Percentiles rank a stretch among this genome's conserved stretches.
Conservation (phyloP, 2,888 invertebrate species). For the Galerucella pusilla region DNA sequence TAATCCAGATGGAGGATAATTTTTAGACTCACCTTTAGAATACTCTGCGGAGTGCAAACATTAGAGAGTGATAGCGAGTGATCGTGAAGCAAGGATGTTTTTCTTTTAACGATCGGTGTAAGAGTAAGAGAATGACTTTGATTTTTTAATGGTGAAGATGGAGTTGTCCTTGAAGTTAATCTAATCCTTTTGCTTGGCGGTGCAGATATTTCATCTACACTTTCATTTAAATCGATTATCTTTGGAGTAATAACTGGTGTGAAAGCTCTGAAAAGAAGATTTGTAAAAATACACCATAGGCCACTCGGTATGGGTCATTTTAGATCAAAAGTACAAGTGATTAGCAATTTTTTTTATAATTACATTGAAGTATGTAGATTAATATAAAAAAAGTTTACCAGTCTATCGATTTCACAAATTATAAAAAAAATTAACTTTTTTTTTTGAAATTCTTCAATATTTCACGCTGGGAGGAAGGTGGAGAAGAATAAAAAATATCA, state of each 20-base stretch:
- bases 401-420: too few relatives aligned
- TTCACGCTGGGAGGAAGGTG: too few relatives aligned
- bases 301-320: too few relatives aligned
- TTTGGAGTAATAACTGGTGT: slow-evolving; percentile 46
- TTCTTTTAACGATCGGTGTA: slow-evolving; percentile 69
- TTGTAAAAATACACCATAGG: background rate
- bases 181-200: slow-evolving; percentile 50
- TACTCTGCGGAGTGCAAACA: slow-evolving; percentile 72
- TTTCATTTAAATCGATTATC: slow-evolving; percentile 44
- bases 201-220: slow-evolving; percentile 38
- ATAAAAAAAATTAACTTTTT: too few relatives aligned
- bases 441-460: too few relatives aligned
- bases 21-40: slow-evolving; percentile 69
- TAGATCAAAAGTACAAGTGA: too few relatives aligned
- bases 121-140: slow-evolving; percentile 61
- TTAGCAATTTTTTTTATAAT: too few relatives aligned
- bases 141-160: slow-evolving; percentile 25
- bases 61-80: slow-evolving; percentile 6
- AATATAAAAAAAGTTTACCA: too few relatives aligned
- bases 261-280: slow-evolving; percentile 27
- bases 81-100: slow-evolving; percentile 51
- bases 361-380: too few relatives aligned
- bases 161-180: slow-evolving; percentile 51
- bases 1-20: background rate
- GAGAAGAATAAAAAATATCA: too few relatives aligned